A percentile compares a stretch with the other conserved stretches of the same genome.
Evolutionary conservation across 2,888 invertebrate genomes (phyloP).

Genomic region (Furcula furcula): DNA sequence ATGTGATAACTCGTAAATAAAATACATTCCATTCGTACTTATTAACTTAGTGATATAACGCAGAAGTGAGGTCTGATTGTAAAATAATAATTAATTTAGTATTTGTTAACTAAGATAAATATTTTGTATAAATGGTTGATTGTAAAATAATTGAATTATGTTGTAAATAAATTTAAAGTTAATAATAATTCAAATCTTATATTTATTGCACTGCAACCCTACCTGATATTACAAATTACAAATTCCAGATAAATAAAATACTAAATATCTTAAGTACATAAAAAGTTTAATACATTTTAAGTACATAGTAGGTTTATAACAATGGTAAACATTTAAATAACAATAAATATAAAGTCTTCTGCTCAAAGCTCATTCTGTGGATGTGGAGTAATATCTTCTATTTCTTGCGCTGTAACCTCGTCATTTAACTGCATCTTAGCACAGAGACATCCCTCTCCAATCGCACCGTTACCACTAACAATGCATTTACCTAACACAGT

Average conservation of each 20-base stretch:
- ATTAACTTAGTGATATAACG: constrained; percentile 61
- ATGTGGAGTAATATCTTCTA: constrained; percentile 66
- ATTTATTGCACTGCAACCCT: constrained; percentile 23
- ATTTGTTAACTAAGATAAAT: constrained; percentile 75
- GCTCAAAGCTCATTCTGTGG: constrained; percentile 34
- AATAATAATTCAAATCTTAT: constrained; percentile 50
- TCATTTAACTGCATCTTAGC: constrained; percentile 65
- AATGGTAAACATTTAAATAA: background rate
- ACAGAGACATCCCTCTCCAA: constrained; percentile 65
- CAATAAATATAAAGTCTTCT: background rate
- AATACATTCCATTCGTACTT: constrained; percentile 63
- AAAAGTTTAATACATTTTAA: constrained; percentile 1
- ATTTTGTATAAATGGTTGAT: constrained; percentile 81
- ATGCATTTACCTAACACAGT: constrained; percentile 68
- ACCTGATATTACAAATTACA: background rate
- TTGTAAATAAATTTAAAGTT: constrained; percentile 80
- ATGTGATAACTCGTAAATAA: constrained; percentile 68
- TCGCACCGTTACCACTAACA: constrained; percentile 59
- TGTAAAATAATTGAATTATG: constrained; percentile 72
- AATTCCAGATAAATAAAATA: background rate
- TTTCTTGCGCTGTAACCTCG: constrained; percentile 59
- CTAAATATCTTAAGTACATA: constrained; percentile 3
- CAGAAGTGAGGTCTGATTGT: constrained; percentile 74
- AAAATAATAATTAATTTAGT: constrained; percentile 71
- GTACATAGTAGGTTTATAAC: background rate